These are phyloP conservation scores for Apis laboriosa DNA, from an alignment of 1,140 invertebrate species.

Conservation along the genomic window DNA sequence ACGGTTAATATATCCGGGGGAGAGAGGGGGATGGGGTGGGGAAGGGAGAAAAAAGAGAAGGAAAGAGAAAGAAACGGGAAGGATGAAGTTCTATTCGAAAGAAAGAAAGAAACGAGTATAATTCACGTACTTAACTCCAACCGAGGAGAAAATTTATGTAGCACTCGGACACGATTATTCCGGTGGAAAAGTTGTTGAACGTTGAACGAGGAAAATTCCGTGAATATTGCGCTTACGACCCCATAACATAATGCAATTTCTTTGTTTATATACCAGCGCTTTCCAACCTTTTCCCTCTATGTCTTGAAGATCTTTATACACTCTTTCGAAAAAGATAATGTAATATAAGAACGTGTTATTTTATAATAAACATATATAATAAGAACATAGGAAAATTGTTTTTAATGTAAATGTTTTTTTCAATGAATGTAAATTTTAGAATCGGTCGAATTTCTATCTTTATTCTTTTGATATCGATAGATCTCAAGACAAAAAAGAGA, in stretches of 20 bases:
- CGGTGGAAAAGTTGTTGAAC: conserved; percentile 10
- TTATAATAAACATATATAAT: too few species aligned
- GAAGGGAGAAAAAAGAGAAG: not conserved
- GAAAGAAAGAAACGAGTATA: not conserved
- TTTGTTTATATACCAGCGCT: not conserved
- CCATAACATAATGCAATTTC: not conserved
- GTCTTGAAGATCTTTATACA: too few species aligned
- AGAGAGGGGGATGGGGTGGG: too few species aligned
- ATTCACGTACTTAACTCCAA: conserved; percentile 9
- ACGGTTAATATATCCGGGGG: not conserved
- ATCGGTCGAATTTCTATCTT: too few species aligned
- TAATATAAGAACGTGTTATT: too few species aligned
- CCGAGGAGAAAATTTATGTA: conserved; percentile 19
- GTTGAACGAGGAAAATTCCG: not conserved
- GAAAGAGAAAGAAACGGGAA: not conserved
- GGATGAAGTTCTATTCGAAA: not conserved
- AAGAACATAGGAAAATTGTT: too few species aligned
- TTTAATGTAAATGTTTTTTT: too few species aligned
- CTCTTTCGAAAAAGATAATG: too few species aligned
- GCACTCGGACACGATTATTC: conserved; percentile 23
- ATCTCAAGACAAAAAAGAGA: too few species aligned
- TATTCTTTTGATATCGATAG: too few species aligned
- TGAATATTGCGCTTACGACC: not conserved
- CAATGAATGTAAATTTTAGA: too few species aligned
- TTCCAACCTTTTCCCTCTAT: too few species aligned